A percentile compares a stretch with the other conserved stretches of the same genome.
Conservation (phyloP, 2,888 invertebrate species). For the Synergus umbraculus region DNA sequence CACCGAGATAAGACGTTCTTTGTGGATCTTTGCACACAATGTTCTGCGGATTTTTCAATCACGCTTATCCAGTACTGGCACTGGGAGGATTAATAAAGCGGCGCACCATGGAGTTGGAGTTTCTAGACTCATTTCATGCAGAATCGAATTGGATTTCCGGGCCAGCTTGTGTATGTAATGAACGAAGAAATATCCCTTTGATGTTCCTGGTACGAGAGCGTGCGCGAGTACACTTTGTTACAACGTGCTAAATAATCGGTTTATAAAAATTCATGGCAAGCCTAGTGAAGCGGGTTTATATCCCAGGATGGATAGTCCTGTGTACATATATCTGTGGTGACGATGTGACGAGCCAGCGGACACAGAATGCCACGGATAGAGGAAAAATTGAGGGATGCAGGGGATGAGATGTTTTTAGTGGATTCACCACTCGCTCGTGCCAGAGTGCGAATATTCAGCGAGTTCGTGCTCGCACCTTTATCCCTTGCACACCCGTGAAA, state of each 20-base stretch:
- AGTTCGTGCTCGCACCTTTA: constrained; percentile 33
- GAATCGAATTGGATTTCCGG: constrained; percentile 76
- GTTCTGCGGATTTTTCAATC: constrained; percentile 73
- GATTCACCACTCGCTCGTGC: constrained; percentile 64
- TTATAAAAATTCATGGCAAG: constrained; percentile 73
- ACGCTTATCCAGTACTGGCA: constrained; percentile 65
- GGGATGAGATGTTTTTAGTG: constrained; percentile 62
- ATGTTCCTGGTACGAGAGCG: constrained; percentile 63
- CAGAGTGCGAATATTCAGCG: constrained; percentile 59
- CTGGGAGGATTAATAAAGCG: constrained; percentile 75
- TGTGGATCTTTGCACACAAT: constrained; percentile 49
- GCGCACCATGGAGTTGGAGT: constrained; percentile 67
- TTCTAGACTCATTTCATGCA: constrained; percentile 74
- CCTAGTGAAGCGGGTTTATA: constrained; percentile 63
- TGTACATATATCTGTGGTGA: constrained; percentile 46
- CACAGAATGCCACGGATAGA: constrained; percentile 52
- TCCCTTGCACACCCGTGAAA: constrained; percentile 52
- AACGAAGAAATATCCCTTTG: constrained; percentile 68
- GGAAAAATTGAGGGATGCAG: constrained; percentile 57
- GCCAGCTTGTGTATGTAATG: constrained; percentile 61
- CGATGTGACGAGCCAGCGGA: constrained; percentile 46
- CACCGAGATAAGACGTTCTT: constrained; percentile 51
- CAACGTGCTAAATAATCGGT: constrained; percentile 73
- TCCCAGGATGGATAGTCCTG: constrained; percentile 45
- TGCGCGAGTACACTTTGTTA: constrained; percentile 66